A percentile compares a stretch with the other conserved stretches of the same genome.
phyloP scores from a whole-genome alignment of 2,797 vertebrate genomes.

The Pitangus sulphuratus region DNA sequence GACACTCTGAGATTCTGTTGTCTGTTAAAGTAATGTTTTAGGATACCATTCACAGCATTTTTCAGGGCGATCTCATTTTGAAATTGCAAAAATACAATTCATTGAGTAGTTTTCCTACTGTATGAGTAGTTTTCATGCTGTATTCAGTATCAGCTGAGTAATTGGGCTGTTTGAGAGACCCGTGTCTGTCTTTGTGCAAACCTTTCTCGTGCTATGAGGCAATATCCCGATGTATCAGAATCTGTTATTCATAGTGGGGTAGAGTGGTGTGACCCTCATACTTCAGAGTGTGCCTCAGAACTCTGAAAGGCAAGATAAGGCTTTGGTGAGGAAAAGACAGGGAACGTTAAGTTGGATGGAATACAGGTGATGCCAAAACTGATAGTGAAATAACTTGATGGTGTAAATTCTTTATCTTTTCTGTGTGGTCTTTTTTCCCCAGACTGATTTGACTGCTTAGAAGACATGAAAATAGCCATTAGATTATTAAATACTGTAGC shows the following conservation, averaged over 20 bases:
- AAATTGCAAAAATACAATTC: background rate
- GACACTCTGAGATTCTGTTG: background rate
- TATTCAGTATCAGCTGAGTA: background rate
- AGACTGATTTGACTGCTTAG: background rate
- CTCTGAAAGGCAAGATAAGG: background rate
- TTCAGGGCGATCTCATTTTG: background rate
- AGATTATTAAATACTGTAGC: background rate
- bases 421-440: background rate
- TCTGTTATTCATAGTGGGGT: background rate
- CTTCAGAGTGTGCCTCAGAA: background rate
- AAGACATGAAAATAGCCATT: background rate
- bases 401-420: background rate
- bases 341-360: rapidly evolving
- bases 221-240: background rate
- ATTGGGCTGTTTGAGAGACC: background rate
- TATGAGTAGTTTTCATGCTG: background rate
- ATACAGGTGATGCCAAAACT: background rate
- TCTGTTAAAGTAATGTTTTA: background rate
- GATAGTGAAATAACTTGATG: background rate
- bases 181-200: background rate
- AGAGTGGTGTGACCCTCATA: background rate
- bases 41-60: background rate
- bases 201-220: background rate
- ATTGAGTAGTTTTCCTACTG: background rate
- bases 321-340: background rate